These are phyloP conservation scores for Drosophila mojavensis DNA, from an alignment of 1,140 invertebrate genomes.

Conservation along the genomic window DNA sequence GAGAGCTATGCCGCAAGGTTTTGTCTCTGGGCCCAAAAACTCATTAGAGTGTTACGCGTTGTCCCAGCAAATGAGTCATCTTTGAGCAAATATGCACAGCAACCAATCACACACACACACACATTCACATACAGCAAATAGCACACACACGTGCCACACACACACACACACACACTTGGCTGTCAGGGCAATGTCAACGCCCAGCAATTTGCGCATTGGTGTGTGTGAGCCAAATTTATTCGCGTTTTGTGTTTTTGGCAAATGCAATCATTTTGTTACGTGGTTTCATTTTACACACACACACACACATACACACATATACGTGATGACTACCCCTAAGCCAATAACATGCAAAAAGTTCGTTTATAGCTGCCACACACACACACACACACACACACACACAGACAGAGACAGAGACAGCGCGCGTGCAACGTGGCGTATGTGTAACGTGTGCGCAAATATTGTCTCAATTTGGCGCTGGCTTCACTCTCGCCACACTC, in stretches of 20 bases:
- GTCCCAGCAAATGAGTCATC: conserved; percentile 71
- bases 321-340: conserved; percentile 32
- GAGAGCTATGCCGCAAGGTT: conserved; percentile 11
- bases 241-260: conserved; percentile 50
- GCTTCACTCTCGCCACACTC: conserved; percentile 54
- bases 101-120: conserved; percentile 11
- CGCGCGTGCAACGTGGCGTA: conserved; percentile 61
- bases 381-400: conserved; percentile 5
- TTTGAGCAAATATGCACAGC: conserved; percentile 48
- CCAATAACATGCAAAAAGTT: conserved; percentile 74
- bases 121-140: conserved; percentile 11
- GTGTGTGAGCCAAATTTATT: conserved; percentile 36
- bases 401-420: background rate
- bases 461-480: conserved; percentile 78
- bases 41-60: conserved; percentile 71
- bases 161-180: background rate
- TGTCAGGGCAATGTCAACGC: conserved; percentile 36
- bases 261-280: conserved; percentile 80
- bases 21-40: conserved; percentile 57
- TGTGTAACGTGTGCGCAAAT: conserved; percentile 78
- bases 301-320: background rate
- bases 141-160: background rate
- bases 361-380: conserved; percentile 62
- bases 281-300: conserved; percentile 59
- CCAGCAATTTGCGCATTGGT: conserved; percentile 4